Base-by-base conservation (phyloP, 2,113 vertebrate genomes). In the Neofelis nebulosa region DNA sequence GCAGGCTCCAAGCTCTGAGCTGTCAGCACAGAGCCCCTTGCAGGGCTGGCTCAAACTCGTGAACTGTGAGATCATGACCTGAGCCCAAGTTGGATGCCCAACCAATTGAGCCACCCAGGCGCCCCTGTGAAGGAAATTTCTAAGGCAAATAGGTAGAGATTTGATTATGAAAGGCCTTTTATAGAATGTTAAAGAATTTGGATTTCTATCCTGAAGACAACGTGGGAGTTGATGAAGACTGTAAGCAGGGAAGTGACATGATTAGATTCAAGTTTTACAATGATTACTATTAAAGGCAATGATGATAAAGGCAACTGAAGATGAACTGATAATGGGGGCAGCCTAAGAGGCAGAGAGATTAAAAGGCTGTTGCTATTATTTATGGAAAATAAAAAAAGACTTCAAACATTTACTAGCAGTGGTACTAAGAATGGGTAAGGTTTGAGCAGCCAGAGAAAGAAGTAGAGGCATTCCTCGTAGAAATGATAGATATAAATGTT, bases 171-270 rank as follows among this genome's bases (percentile, higher is more conserved):
- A 79, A 94, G 13, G 21, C 19, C 27, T 80, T 95, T 95, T 25
- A 73, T 23, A 93, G 36, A 31, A 50, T 63, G 16, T 36, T 91
- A 50, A 96, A 80, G n/a, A 95, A 65, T 76, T 16, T 85, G 23
- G n/a, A 71, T 63, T 89, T 95, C 83, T 80, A 95, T 86, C 5
- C 78, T 89, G 31, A 92, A 91, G 36, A 86, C 52, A 91, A 27
- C 27, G 36, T 81, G 41, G 10, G 48, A 84, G 63, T 57, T 83
- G 27, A 90, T 86, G 52, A 71, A 76, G 57, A 55, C 61, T 82
- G 91, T 93, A 91, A 89, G n/a, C 31, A 86, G 84, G 76, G 25
- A 91, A 29, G 23, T 76, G n/a, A 95, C 41, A 69, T 38, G 66
- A 86, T 89, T 69, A 89, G 41, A 50, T 45, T 3, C 57, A 91